Evolutionary conservation across 2,888 invertebrate species (phyloP).

Genomic region (Branchipolynoe longqiensis): DNA sequence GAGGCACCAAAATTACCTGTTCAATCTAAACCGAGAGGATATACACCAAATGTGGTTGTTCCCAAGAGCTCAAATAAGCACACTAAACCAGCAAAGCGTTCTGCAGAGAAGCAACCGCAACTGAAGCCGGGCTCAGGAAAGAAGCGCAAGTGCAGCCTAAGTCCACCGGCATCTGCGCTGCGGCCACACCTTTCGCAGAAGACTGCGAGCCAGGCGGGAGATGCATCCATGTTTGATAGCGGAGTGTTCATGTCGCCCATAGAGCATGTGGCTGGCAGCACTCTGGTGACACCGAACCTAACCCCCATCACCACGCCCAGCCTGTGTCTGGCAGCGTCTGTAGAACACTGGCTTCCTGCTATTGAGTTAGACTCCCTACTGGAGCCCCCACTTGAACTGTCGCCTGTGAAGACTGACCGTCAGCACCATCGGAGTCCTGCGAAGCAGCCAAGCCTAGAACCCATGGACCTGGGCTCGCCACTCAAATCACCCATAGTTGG

Average conservation of each 20-base stretch:
- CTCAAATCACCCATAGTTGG: slow-evolving; percentile 26
- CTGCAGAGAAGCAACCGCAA: neutral
- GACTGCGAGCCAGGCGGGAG: neutral
- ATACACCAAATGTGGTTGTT: neutral
- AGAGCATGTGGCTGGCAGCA: neutral
- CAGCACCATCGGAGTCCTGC: neutral
- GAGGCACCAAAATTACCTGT: neutral
- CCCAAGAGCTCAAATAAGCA: neutral
- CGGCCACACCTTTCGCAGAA: no score
- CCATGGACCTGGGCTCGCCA: slow-evolving; percentile 31
- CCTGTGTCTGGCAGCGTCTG: neutral
- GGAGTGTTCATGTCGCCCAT: slow-evolving; percentile 42
- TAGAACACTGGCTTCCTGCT: neutral
- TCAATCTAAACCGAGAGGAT: neutral
- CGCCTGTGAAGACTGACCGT: slow-evolving; percentile 10
- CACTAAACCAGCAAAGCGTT: neutral
- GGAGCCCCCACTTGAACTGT: neutral
- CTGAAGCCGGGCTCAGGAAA: neutral
- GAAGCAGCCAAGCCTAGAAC: neutral
- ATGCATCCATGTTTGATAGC: slow-evolving; percentile 18
- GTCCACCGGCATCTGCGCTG: no score
- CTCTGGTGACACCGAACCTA: neutral
- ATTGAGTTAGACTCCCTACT: slow-evolving; percentile 23
- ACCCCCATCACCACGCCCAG: slow-evolving; percentile 42
- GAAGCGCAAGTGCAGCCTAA: neutral